Base-by-base conservation (phyloP, 53 echinoderm and acorn worm species). In the Patiria pectinifera region DNA sequence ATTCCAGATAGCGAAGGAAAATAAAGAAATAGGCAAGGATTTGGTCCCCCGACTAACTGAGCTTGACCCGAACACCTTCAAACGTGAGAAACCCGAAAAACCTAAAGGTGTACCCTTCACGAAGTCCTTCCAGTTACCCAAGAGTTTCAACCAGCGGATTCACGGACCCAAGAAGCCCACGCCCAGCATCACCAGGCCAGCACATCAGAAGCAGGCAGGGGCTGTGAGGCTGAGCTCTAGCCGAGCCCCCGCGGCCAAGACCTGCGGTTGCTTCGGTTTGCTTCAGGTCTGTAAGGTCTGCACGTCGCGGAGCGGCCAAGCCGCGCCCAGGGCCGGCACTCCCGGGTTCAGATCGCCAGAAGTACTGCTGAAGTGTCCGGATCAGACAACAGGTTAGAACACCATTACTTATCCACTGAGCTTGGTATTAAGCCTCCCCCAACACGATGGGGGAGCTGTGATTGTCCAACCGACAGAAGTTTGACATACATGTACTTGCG, bases 271-370 rank as follows among this genome's bases (percentile, higher is more conserved):
- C 76, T 97, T 92, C 75, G 99, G 97, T 2, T 66, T 83, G 69
- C 94, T 95, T 6, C 96, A 96, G 76, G 97, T 97, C 44, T 99
- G 99, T 70, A 77, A 89, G 8, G 76, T 97, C 15, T 99, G 99
- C 76, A 91, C 95, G 87, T 87, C 94, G 0, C 86, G 95, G 84
- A 93, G 93, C 15, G 95, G 93, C 66, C 97, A 99, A 88, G 89
- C 77, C 16, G 99, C 99, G 0, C 96, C 99, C 11, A 94, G 99
- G 89, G 99, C 99, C 0, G 99, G 99, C 59, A 99, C 99, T 11
- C 99, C 99, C 0, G 99, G 99, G 3, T 99, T 99, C 86, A 93
- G 99, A 47, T 95, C 99, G 18, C 99, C 99, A 62, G 99, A 99
- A 84, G 99, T 99, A 4, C 91, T 99, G 69, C 91, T 99, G 72